phyloP scores from a whole-genome alignment of 1,140 invertebrate genomes.

The Eupristina koningsbergeri region DNA sequence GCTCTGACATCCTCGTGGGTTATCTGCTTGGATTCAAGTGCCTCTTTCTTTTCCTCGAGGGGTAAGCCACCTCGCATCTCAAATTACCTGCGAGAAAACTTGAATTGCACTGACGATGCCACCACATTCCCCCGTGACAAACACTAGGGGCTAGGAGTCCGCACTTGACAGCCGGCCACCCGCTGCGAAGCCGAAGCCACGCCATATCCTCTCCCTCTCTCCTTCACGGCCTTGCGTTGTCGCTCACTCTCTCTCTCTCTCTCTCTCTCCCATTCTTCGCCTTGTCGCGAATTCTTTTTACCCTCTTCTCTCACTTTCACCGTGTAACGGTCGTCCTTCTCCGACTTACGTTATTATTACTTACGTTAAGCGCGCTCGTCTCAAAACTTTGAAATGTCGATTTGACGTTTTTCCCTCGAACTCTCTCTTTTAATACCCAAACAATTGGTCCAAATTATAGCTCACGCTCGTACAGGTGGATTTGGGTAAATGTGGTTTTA shows the following conservation, averaged over 20 bases:
- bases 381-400: conserved; percentile 3
- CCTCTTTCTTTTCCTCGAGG: not conserved
- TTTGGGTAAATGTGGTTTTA: too few relatives aligned
- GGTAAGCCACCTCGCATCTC: conserved; percentile 11
- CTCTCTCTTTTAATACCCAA: too few relatives aligned
- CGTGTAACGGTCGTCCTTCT: too few relatives aligned
- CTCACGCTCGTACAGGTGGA: too few relatives aligned
- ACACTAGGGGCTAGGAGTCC: conserved; percentile 11
- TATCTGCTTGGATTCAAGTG: not conserved
- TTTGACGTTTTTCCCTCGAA: not conserved
- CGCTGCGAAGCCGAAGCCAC: conserved; percentile 39
- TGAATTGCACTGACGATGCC: not conserved
- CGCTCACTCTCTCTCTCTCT: too few relatives aligned
- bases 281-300: not conserved
- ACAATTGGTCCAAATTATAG: too few relatives aligned
- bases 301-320: not conserved
- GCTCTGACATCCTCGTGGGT: not conserved
- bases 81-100: conserved; percentile 17
- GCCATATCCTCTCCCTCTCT: conserved; percentile 32
- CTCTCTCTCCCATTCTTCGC: conserved; percentile 25
- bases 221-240: too few relatives aligned
- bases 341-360: too few relatives aligned
- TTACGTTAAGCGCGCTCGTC: too few relatives aligned
- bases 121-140: conserved; percentile 17
- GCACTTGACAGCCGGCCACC: conserved; percentile 39